Evolutionary conservation across 64 coral and sea anemone species (phyloP).

Genomic region (Cladopsammia gracilis): DNA sequence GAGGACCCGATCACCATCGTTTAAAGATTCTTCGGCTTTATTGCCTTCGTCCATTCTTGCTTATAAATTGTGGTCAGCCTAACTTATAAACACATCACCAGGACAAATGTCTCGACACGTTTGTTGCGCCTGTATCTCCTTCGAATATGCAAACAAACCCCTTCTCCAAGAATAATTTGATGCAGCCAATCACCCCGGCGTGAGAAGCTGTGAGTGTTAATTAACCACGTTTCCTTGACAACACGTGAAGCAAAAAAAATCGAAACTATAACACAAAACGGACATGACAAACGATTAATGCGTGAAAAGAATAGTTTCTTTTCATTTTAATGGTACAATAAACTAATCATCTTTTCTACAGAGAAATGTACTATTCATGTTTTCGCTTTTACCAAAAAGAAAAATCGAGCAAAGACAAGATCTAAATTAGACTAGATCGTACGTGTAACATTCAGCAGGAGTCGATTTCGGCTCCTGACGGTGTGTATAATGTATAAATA

Average conservation of each 20-base stretch:
- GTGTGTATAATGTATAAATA: no score
- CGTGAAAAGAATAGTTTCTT: neutral
- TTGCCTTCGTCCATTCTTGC: slow-evolving; percentile 19
- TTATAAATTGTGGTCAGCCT: slow-evolving; percentile 2
- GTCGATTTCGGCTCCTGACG: no score
- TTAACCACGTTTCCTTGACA: slow-evolving; percentile 42
- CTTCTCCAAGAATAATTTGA: neutral
- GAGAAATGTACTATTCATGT: no score
- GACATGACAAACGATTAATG: neutral
- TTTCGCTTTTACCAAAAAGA: no score
- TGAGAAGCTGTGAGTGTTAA: slow-evolving; percentile 3
- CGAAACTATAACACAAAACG: neutral
- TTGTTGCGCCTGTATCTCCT: neutral
- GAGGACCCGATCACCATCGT: neutral
- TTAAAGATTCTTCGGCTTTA: neutral
- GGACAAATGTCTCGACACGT: neutral
- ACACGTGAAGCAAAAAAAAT: neutral
- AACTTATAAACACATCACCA: slow-evolving; percentile 21
- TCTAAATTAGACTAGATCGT: no score
- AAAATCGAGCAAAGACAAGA: no score
- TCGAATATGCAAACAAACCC: slow-evolving; percentile 15
- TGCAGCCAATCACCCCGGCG: slow-evolving; percentile 21
- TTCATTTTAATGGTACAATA: neutral
- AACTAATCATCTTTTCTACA: no score
- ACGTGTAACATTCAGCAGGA: no score